Evolutionary conservation across 1,140 invertebrate species (phyloP).

Genomic region (Drosophila nasuta): DNA sequence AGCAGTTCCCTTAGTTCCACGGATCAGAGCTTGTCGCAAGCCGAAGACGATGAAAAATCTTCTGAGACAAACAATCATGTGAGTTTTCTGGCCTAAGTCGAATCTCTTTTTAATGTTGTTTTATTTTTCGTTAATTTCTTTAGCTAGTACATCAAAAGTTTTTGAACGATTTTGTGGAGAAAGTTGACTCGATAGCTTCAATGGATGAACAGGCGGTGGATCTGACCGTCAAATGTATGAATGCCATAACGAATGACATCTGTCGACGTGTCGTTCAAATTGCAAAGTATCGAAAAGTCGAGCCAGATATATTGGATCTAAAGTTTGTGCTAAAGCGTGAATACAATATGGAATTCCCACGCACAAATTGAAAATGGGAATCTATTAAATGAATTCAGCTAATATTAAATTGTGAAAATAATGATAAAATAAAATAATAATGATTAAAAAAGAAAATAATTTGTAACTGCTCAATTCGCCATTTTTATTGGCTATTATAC

Average conservation of each 20-base stretch:
- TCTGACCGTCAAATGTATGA: neutral
- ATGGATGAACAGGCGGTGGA: neutral
- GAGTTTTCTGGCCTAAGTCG: neutral
- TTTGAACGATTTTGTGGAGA: neutral
- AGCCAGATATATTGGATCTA: neutral
- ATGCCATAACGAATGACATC: neutral
- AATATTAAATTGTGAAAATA: neutral
- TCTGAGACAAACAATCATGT: neutral
- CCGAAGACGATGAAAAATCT: neutral
- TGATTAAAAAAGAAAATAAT: no score
- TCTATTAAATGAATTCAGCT: no score
- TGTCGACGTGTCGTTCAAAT: neutral
- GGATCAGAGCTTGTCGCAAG: neutral
- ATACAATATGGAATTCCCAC: neutral
- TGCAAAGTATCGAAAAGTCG: neutral
- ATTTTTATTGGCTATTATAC: no score
- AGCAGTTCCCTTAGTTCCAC: neutral
- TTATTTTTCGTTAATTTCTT: neutral
- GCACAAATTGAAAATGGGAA: neutral
- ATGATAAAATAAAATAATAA: no score
- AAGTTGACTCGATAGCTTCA: neutral
- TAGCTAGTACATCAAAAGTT: neutral
- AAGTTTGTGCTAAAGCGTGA: neutral
- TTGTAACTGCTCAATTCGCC: no score
- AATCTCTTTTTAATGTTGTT: neutral